phyloP scores from a whole-genome alignment of 1,140 invertebrate species.

The Leptoteleia sp. region DNA sequence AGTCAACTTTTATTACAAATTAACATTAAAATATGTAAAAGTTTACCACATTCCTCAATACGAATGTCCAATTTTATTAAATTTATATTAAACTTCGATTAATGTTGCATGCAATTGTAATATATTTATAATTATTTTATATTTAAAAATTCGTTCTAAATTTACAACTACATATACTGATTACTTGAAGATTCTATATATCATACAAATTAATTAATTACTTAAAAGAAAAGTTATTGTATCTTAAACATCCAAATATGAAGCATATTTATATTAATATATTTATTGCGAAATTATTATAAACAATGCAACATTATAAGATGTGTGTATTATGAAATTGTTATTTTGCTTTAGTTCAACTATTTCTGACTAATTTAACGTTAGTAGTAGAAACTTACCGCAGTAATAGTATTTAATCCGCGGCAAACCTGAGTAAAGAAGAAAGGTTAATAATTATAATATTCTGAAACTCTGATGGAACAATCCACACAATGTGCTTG shows the following conservation, averaged over 20 bases:
- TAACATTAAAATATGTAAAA: no score
- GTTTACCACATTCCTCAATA: no score
- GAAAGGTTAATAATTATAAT: constrained; percentile 68
- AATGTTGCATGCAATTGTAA: constrained; percentile 12
- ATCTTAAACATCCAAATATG: no score
- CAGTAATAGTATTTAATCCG: constrained; percentile 86
- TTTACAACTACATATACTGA: no score
- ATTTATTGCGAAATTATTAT: no score
- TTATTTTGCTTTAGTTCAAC: neutral
- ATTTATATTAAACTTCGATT: no score
- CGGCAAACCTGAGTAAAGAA: constrained; percentile 82
- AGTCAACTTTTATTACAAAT: no score
- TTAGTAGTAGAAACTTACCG: constrained; percentile 81
- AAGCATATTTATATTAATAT: no score
- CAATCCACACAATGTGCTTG: constrained; percentile 53
- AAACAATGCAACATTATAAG: no score
- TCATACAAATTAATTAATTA: neutral
- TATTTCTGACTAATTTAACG: constrained; percentile 18
- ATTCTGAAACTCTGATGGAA: constrained; percentile 18
- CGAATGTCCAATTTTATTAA: no score
- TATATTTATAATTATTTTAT: constrained; percentile 8
- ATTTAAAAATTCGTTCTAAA: neutral
- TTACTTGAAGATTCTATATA: neutral
- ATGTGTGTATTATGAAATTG: no score
- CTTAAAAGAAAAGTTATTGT: no score